A percentile compares a stretch with the other conserved stretches of the same genome.
These are phyloP conservation scores for Acrocephalus scirpaceus DNA, from an alignment of 2,797 vertebrate genomes.

Conservation along the genomic window DNA sequence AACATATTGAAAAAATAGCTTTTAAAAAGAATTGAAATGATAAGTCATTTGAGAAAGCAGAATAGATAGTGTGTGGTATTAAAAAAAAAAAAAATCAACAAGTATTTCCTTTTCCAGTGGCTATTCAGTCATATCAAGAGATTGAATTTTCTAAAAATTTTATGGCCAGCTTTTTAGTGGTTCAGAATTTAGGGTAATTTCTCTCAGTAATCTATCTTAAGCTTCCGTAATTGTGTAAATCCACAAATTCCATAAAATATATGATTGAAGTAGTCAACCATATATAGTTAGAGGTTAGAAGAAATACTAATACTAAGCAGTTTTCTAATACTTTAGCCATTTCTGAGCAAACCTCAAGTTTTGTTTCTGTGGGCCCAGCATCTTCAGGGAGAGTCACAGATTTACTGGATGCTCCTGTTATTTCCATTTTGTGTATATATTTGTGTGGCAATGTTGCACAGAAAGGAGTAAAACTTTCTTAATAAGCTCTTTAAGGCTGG, in stretches of 20 bases:
- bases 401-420: not conserved
- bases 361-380: not conserved
- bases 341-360: not conserved
- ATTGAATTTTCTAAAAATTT: not conserved
- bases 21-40: not conserved
- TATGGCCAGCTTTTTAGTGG: accelerated
- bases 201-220: not conserved
- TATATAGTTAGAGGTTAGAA: not conserved
- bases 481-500: not conserved
- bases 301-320: not conserved
- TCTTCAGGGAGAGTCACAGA: not conserved
- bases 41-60: not conserved
- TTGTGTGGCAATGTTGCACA: not conserved
- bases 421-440: not conserved
- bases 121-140: not conserved
- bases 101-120: not conserved
- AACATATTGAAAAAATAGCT: not conserved
- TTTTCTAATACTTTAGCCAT: not conserved
- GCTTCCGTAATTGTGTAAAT: not conserved
- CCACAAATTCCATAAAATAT: not conserved
- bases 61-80: not conserved
- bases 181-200: not conserved
- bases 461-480: not conserved
- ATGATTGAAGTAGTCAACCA: not conserved
- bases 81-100: not conserved